Conservation (phyloP, 2,888 invertebrate species). For the Hypercompe scribonia region DNA sequence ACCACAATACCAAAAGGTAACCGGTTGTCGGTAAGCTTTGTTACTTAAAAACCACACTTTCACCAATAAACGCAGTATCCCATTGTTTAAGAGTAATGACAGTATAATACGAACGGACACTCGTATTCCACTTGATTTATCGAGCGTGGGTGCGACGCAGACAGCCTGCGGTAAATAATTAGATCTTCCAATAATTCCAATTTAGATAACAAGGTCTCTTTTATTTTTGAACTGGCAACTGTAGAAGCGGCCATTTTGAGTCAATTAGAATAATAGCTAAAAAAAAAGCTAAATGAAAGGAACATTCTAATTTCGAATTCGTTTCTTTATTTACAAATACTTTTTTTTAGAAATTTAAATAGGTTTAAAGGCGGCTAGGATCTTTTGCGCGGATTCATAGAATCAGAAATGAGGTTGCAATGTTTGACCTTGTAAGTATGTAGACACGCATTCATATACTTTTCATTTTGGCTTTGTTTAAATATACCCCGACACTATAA, state of each 20-base stretch:
- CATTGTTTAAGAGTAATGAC: conserved; percentile 34
- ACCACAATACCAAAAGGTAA: neutral
- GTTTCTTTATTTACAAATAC: neutral
- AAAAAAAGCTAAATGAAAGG: neutral
- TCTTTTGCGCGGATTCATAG: neutral
- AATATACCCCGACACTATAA: too few species aligned
- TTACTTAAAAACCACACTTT: conserved; percentile 28
- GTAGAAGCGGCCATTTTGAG: conserved; percentile 26
- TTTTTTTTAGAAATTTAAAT: neutral
- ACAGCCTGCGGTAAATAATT: conserved; percentile 32
- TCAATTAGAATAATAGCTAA: conserved; percentile 20
- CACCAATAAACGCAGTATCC: conserved; percentile 25
- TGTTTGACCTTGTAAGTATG: too few species aligned
- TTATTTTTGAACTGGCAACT: conserved; percentile 28
- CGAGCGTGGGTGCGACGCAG: conserved; percentile 23
- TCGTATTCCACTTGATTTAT: conserved; percentile 31
- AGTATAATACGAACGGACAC: conserved; percentile 22
- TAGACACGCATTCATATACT: too few species aligned
- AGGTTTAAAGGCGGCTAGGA: neutral
- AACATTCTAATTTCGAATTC: neutral
- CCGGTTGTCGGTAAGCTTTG: conserved; percentile 7
- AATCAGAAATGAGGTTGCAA: neutral
- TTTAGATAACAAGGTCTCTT: conserved; percentile 34
- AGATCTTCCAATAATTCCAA: conserved; percentile 36
- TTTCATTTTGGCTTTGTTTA: too few species aligned